phyloP scores from a whole-genome alignment of 2,888 invertebrate species.

The Encarsia formosa region DNA sequence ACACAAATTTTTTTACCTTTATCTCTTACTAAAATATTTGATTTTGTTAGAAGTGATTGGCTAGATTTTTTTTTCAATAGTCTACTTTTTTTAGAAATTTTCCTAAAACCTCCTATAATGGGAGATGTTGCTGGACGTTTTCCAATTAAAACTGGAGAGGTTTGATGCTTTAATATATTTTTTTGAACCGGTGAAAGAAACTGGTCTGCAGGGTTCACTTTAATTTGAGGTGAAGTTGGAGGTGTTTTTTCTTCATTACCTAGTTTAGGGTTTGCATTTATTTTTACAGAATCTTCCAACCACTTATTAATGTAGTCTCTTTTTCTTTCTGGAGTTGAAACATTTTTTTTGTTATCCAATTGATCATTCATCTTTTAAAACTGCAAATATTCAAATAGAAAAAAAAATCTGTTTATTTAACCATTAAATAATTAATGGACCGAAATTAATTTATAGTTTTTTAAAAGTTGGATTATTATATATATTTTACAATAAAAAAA shows the following conservation, averaged over 20 bases:
- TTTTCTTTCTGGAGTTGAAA: slow-evolving; percentile 15
- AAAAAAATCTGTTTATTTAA: no score
- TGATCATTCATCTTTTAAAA: slow-evolving; percentile 4
- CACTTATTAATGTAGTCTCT: slow-evolving; percentile 12
- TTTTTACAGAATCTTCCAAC: slow-evolving; percentile 10
- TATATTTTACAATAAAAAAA: no score
- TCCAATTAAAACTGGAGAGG: slow-evolving; percentile 14
- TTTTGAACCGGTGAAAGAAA: not conserved
- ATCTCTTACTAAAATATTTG: no score
- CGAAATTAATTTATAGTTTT: no score
- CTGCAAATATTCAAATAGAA: not conserved
- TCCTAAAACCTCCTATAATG: slow-evolving; percentile 6
- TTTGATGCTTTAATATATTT: not conserved
- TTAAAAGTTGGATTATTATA: no score
- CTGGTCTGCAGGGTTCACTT: no score
- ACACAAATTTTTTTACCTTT: no score
- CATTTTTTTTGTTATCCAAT: not conserved
- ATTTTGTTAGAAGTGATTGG: no score
- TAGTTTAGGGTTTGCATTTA: not conserved
- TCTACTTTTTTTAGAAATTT: slow-evolving; percentile 8
- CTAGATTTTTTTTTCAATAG: not conserved
- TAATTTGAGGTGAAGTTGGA: not conserved
- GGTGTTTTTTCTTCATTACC: not conserved
- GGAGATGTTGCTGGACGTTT: slow-evolving; percentile 16
- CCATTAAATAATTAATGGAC: no score